Evolutionary conservation across 1,140 invertebrate species (phyloP), one percentile per base, ranked within the genome.

Genomic region (Drosophila sproati): DNA sequence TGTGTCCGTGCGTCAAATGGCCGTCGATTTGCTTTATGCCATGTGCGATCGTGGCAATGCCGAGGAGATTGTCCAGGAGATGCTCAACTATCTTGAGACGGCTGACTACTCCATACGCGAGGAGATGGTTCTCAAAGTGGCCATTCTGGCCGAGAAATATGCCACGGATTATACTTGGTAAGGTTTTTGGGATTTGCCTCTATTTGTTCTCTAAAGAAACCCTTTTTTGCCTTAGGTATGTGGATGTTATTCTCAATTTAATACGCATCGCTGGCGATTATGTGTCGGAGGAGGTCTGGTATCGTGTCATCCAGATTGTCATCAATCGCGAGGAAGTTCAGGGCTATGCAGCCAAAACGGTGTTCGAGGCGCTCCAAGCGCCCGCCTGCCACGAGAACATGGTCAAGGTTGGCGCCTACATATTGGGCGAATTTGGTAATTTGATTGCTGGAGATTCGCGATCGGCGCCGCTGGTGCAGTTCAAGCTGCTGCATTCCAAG

Each of bases 31-130:
- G n/a, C 93, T 99, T 0, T 99, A 99, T 93, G 99, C 99, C 10
- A 99, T 99, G 99, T 99, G 99, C 94, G 99, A 99, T 93, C 97
- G 99, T 86, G 98, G 97, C 61, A 99, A 99, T 94, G 98, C 99
- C 8, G 98, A 99, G 93, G 98, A 99, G 94, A 99, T 99, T 93
- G 99, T 99, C 2, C 98, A 98, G 92, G 99, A 99, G 94, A 99
- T 99, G 99, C 94, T 99, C 43, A 97, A 98, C 89, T 99, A 99
- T 93, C 94, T 99, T 67, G 99, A 99, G 94, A 99, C 98, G 10
- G 99, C 99, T 35, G 99, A 99, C 94, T 99, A 99, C 93, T 99
- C 99, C 20, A 99, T 99, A 86, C 95, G 99, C 81, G 99, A 99
- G 94, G 99, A 99, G 94, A 99, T 99, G 99, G 99, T 99, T 7